Evolutionary conservation across 2,888 invertebrate genomes (phyloP).

Genomic region (Imbricaverruca yamaguchii): DNA sequence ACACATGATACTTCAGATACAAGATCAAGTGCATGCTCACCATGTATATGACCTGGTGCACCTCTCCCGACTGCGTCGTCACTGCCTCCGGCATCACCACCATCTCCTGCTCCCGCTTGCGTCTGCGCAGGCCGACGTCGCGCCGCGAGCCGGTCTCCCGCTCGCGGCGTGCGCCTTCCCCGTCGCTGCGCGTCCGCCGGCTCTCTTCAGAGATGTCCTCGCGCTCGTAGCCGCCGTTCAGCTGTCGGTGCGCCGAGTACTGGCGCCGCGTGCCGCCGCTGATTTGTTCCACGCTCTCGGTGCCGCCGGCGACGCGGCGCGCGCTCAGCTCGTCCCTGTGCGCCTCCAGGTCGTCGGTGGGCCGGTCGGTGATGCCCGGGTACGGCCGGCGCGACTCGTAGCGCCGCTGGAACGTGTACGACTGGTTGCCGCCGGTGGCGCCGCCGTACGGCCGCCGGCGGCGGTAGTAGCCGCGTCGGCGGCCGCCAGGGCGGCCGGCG

Average conservation of each 20-base stretch:
- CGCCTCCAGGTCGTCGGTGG: neutral
- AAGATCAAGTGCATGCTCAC: neutral
- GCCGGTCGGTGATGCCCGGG: neutral
- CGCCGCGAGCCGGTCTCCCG: neutral
- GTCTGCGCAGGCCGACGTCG: slow-evolving; percentile 23
- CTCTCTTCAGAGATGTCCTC: neutral
- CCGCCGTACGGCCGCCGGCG: neutral
- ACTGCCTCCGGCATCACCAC: slow-evolving; percentile 33
- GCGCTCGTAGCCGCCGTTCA: neutral
- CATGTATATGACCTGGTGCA: neutral
- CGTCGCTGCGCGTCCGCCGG: neutral
- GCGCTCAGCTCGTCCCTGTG: neutral
- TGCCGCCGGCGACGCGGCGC: neutral
- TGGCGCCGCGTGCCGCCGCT: neutral
- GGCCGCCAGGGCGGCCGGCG: neutral
- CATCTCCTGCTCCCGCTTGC: slow-evolving; percentile 31
- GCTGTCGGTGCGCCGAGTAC: neutral
- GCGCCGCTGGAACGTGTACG: neutral
- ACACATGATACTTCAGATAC: too few relatives aligned
- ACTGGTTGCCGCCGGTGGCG: slow-evolving; percentile 13
- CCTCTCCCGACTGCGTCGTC: slow-evolving; percentile 19
- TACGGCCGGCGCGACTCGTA: slow-evolving; percentile 8
- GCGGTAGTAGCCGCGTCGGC: slow-evolving; percentile 17
- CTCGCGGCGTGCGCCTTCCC: too few relatives aligned
- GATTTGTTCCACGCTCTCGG: neutral